phyloP scores from a whole-genome alignment of 2,113 vertebrate genomes.

The Dasyprocta punctata region DNA sequence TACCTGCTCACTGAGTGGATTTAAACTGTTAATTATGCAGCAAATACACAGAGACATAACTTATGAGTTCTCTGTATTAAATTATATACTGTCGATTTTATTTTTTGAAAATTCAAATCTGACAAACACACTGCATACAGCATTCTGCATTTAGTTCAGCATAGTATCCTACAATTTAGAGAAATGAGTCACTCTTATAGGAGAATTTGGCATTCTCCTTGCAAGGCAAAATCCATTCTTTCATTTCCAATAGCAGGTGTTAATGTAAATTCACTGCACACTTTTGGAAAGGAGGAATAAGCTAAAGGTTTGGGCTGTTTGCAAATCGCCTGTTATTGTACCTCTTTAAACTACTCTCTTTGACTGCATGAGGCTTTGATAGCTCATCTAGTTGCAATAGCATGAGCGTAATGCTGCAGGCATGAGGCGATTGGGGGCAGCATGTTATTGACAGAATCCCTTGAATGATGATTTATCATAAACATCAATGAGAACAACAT shows the following conservation, averaged over 20 bases:
- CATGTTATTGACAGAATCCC: conserved; percentile 86
- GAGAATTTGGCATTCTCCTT: conserved; percentile 66
- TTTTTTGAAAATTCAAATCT: conserved; percentile 57
- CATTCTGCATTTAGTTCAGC: not conserved
- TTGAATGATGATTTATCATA: conserved; percentile 86
- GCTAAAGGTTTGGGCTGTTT: conserved; percentile 74
- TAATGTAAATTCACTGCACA: conserved; percentile 71
- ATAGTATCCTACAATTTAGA: conserved; percentile 16
- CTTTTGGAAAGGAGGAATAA: conserved; percentile 54
- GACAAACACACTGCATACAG: not conserved
- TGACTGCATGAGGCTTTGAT: conserved; percentile 75
- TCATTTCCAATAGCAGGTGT: conserved; percentile 75
- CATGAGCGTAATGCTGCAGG: conserved; percentile 74
- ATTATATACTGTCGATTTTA: conserved; percentile 26
- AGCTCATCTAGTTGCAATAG: conserved; percentile 82
- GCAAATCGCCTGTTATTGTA: conserved; percentile 75
- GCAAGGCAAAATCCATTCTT: conserved; percentile 61
- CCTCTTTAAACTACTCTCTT: conserved; percentile 69
- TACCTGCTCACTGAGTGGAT: conserved; percentile 29
- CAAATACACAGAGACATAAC: not conserved
- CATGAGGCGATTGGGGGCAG: conserved; percentile 81
- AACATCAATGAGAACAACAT: conserved; percentile 81
- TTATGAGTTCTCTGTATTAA: conserved; percentile 13
- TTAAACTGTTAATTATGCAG: conserved; percentile 64
- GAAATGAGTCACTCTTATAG: conserved; percentile 39